Base-by-base conservation (phyloP, 1,140 invertebrate genomes). In the Oppia nitens region DNA sequence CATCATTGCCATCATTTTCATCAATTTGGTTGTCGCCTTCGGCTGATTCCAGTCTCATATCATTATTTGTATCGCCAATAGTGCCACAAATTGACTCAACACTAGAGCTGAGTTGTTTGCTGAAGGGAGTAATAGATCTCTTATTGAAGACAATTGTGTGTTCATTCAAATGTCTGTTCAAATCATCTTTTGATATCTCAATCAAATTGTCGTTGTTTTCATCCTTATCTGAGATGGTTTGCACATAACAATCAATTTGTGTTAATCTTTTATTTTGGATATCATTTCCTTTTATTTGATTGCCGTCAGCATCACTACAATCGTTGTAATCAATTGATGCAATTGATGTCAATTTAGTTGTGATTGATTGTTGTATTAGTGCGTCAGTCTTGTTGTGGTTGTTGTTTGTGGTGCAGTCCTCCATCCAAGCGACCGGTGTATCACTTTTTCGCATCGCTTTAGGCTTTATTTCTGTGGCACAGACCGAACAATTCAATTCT, bases 401-500 rank as follows among this genome's bases (percentile, higher is more conserved):
- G 6, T 40, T 40, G 17, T 17, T 17, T 9, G 6, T 40, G 32
- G 17, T 6, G 6, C 32, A 40, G 6, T 40, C 6, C 17, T 40
- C 32, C 17, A 17, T 40, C 32, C 32, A 40, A 6, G 32, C 32
- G 17, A 40, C 32, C 17, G 32, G 32, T 40, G 32, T 40, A 6
- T 40, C 17, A 17, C 32, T 40, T 40, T 40, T 40, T 40, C 32
- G 6, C 32, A 40, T 40, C 17, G 6, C 32, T 40, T 17, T 40
- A n/a, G n/a, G n/a, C n/a, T n/a, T n/a, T n/a, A n/a, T n/a, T n/a
- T n/a, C n/a, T 9, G 6, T 40, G 6, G 32, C 6, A 45, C 56
- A 57, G 25, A 28, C 47, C 2, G 2, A 1, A 50, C 56, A 57
- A 45, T 57, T 45, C 3, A 57, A 45, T 57, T 57, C 2, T 50